Percentiles rank a stretch among this genome's conserved stretches.
Evolutionary conservation across 2,797 vertebrate species (phyloP).

Genomic region (Graptemys geographica): DNA sequence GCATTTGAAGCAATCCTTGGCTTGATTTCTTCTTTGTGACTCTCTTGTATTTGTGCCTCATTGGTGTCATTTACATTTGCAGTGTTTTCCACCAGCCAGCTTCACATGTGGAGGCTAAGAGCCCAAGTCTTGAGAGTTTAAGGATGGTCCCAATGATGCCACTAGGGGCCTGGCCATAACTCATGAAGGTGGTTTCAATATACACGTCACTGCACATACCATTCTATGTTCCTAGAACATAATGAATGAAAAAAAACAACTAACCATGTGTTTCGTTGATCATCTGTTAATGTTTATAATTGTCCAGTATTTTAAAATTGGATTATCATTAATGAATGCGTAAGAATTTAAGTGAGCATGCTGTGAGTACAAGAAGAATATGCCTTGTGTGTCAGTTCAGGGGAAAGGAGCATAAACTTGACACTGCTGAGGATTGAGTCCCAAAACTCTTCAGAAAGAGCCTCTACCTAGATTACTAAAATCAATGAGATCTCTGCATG

Average conservation of each 20-base stretch:
- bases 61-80: neutral
- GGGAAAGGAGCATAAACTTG: neutral
- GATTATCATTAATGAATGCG: neutral
- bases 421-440: neutral
- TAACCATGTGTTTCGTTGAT: neutral
- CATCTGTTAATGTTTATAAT: neutral
- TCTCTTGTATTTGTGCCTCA: neutral
- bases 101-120: neutral
- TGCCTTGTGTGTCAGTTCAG: neutral
- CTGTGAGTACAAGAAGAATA: neutral
- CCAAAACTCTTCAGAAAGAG: neutral
- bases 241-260: neutral
- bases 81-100: neutral
- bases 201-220: neutral
- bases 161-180: neutral
- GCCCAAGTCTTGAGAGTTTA: neutral
- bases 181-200: neutral
- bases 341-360: neutral
- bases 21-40: neutral
- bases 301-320: neutral
- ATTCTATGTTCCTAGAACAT: no score
- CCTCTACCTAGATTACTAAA: neutral
- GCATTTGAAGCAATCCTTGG: neutral
- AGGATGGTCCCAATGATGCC: neutral
- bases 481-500: neutral